These are phyloP conservation scores for Poicephalus gulielmi DNA, from an alignment of 2,113 vertebrate species.

Conservation along the genomic window DNA sequence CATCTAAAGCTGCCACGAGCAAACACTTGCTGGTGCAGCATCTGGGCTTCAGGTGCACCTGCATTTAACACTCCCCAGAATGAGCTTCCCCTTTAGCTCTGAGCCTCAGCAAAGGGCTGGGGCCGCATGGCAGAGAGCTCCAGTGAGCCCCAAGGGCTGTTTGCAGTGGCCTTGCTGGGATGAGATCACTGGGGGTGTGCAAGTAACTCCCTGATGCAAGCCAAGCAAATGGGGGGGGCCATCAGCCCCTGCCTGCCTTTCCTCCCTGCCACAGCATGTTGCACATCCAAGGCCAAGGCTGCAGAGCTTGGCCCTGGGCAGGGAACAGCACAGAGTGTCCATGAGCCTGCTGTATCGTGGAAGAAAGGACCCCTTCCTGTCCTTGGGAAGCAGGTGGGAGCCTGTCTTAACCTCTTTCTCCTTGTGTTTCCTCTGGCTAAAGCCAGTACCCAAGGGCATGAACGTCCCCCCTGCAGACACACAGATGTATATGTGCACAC, in stretches of 20 bases:
- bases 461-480: not conserved
- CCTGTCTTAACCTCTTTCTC: not conserved
- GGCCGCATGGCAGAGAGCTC: not conserved
- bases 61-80: not conserved
- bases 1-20: not conserved
- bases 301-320: not conserved
- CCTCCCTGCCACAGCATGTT: not conserved
- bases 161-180: conserved; percentile 35
- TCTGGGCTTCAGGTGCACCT: not conserved
- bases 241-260: not conserved
- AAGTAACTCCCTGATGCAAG: conserved; percentile 13
- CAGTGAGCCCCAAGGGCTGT: not conserved
- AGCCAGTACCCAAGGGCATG: not conserved
- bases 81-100: not conserved
- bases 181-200: not conserved
- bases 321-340: not conserved
- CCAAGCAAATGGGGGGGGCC: not conserved
- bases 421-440: not conserved
- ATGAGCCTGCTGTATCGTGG: not conserved
- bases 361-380: not conserved
- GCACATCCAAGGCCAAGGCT: not conserved
- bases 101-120: not conserved
- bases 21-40: not conserved
- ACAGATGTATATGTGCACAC: not conserved
- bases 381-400: not conserved